Evolutionary conservation across 2,888 invertebrate species (phyloP), one percentile per base, ranked within the genome.

Genomic region (Phanerotoma sp.): DNA sequence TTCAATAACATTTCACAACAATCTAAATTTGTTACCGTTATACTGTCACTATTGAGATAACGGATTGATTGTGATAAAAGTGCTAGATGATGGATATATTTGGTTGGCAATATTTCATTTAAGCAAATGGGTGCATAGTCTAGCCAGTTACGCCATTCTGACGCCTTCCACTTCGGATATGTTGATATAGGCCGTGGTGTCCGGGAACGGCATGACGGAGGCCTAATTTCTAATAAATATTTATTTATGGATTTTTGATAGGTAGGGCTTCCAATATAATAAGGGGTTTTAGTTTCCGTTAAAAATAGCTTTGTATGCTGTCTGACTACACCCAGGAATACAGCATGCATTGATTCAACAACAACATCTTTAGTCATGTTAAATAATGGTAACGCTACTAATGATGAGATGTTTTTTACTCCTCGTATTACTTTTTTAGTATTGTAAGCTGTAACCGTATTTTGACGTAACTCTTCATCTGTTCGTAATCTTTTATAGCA

Each of bases 261-360:
- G 10, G 13, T 6, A 4, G 15, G 28, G 11, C 11, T n/a, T 18
- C 16, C 45, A 45, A 45, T n/a, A 13, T 35, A 35, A 35, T 5
- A 35, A 15, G 11, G 15, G n/a, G n/a, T n/a, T n/a, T n/a, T n/a
- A n/a, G n/a, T n/a, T 11, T 13, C 7, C 16, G 6, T 15, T 7
- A 35, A n/a, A 11, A 35, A 16, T n/a, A 28, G 13, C 10, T 22
- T 6, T 13, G 11, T 28, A 10, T 22, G n/a, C n/a, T n/a, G n/a
- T n/a, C n/a, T n/a, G n/a, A n/a, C n/a, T n/a, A n/a, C n/a, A n/a
- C n/a, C n/a, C 7, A 15, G 35, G 16, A 11, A 35, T 7, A 35
- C 15, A 5, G 35, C 16, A 22, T 54, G 54, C 51, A 57, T 48
- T 22, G 21, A 30, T 6, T 57, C 57, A 3, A 53, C 47, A 10